Evolutionary conservation across 2,113 vertebrate species (phyloP).

Genomic region (Sinocyclocheilus maitianheensis): DNA sequence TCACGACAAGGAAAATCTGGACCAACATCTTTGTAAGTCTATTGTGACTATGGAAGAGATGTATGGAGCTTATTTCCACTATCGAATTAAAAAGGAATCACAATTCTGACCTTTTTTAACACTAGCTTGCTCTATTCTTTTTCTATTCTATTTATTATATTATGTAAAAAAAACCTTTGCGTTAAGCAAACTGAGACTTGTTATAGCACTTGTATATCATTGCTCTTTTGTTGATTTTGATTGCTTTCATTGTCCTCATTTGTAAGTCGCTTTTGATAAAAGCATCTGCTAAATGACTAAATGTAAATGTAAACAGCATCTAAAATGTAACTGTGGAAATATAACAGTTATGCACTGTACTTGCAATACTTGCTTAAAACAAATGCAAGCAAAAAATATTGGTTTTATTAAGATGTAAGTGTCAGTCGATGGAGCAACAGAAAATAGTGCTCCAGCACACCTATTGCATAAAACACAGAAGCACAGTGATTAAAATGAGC

Average conservation of each 20-base stretch:
- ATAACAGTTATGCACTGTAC: neutral
- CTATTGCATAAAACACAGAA: neutral
- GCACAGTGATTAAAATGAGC: slow-evolving; percentile 19
- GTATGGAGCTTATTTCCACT: neutral
- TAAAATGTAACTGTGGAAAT: neutral
- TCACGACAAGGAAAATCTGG: neutral
- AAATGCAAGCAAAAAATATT: neutral
- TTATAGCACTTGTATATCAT: too few relatives aligned
- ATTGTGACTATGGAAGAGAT: neutral
- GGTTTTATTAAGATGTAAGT: neutral
- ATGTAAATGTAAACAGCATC: neutral
- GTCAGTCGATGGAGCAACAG: neutral
- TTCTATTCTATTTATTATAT: too few relatives aligned
- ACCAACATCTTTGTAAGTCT: neutral
- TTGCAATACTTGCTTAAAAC: neutral
- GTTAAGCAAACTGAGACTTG: too few relatives aligned
- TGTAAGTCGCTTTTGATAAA: too few relatives aligned
- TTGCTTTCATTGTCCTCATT: too few relatives aligned
- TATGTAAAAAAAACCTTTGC: too few relatives aligned
- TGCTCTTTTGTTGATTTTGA: too few relatives aligned
- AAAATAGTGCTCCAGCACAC: neutral
- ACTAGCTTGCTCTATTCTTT: too few relatives aligned
- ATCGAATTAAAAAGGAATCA: neutral
- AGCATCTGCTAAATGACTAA: too few relatives aligned
- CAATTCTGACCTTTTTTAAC: neutral